Evolutionary conservation across 2,113 vertebrate species (phyloP), one percentile per base, ranked within the genome.

Genomic region (Malurus alboscapulatus): DNA sequence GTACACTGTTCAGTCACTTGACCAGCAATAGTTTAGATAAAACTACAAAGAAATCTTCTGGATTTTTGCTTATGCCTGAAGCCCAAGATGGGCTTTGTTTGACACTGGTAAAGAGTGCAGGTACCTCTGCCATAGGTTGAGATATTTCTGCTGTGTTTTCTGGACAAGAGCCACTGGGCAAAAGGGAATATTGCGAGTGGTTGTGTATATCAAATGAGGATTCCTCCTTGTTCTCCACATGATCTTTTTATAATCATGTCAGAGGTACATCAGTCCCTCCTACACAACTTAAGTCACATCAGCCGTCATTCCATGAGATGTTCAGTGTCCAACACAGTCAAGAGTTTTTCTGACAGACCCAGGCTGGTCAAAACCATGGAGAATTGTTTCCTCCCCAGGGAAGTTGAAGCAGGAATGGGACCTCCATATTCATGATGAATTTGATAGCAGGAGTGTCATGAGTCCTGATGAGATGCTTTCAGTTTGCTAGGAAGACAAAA

Each of bases 111-210:
- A 74, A 74, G 10, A 55, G 30, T 32, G 14, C 14, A 72, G 14
- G 7, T 57, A 47, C 12, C 26, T 66, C 34, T 62, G 36, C 36
- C 38, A 8, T 2, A 34, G 14, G 4, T 48, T 34, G 27, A 73
- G 27, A 48, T 26, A 17, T 32, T 88, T 67, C 44, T 77, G 10
- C 38, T 58, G 2, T 4, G 1, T 48, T 27, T 15, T 48, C n/a
- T 68, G 44, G 30, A 42, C 19, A 77, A 42, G 65, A 81, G 6
- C 10, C 11, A 21, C 12, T 59, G 14, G 20, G 13, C 18, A 74
- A 54, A 54, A 4, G 3, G 8, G 3, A 1, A 10, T 40, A 15
- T 3, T 25, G 8, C 8, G 12, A 2, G 7, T 34, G 8, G 12
- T 7, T 22, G 9, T 22, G 7, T 19, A 8, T 59, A 15, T 27